Base-by-base conservation (phyloP, 2,888 invertebrate genomes). In the Tanytarsus gracilentus region DNA sequence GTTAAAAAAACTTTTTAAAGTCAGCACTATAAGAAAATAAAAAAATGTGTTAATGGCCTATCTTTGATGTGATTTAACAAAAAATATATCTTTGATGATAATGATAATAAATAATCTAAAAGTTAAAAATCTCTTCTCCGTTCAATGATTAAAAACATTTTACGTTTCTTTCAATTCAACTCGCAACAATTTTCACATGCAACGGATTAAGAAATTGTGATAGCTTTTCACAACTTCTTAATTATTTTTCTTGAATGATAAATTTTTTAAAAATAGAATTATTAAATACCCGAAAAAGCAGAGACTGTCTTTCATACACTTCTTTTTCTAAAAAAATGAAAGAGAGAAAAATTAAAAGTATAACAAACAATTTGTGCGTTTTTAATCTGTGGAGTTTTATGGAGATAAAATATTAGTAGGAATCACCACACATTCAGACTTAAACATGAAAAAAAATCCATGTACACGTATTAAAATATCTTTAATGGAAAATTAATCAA, bases 281-380 rank as follows among this genome's bases (percentile, higher is more conserved):
- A 44, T 21, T 2, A 44, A 44, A 44, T 18, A 44, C 18, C 44
- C 18, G 44, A 44, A 23, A 27, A 53, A 53, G 23, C 58, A 58
- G 58, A 58, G 58, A 58, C 58, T 58, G 58, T 58, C 40, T 58
- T 58, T 58, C 58, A 48, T 48, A 48, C 48, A 58, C 44, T 40
- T 40, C 40, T 58, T 58, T 48, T 58, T 58, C 58, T 58, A 44
- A 21, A 33, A 27, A n/a, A 36, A 25, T 14, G 14, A 18, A 51
- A 18, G 30, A 51, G 14, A 27, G 26, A 53, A 53, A 9, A 55
- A 55, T 48, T 21, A 30, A 58, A 55, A 36, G 7, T 26, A n/a
- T 11, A 11, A 33, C n/a, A 33, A 33, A 33, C 9, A 44, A n/a
- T n/a, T n/a, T 44, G 23, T 44, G 18, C 44, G 44, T 18, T 58